Conservation (phyloP, 2,113 vertebrate genomes). For the Leucosticte australis region DNA sequence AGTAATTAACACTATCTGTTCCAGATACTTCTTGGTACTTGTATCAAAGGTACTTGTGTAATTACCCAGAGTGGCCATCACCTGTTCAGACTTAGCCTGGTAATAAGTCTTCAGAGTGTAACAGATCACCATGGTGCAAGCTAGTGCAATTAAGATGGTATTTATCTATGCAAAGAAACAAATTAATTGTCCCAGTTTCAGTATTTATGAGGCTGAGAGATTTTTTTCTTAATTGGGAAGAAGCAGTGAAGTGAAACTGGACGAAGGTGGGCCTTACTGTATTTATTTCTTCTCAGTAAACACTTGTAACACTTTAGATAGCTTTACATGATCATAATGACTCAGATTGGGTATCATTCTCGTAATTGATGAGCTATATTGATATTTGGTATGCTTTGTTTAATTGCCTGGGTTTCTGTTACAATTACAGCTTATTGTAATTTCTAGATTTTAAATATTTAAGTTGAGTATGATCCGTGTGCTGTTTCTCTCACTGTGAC, state of each 20-base stretch:
- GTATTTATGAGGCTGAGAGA: not conserved
- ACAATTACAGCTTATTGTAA: not conserved
- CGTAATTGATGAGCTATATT: not conserved
- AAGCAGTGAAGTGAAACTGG: not conserved
- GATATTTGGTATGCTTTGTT: not conserved
- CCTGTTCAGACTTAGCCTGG: not conserved
- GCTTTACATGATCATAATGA: not conserved
- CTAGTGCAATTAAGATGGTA: not conserved
- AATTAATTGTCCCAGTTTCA: not conserved
- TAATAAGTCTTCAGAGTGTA: not conserved
- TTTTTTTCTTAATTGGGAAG: not conserved
- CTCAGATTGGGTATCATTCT: not conserved
- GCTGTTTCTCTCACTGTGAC: not conserved
- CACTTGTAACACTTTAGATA: not conserved
- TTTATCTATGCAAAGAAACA: not conserved
- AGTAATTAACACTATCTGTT: not conserved
- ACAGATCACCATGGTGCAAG: not conserved
- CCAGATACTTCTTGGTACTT: not conserved
- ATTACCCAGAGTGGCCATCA: not conserved
- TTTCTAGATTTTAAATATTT: not conserved
- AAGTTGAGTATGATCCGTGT: not conserved
- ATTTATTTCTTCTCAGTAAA: not conserved
- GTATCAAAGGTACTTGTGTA: not conserved
- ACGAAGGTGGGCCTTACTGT: not conserved
- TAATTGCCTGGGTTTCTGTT: not conserved